Conservation (phyloP, 2,113 vertebrate species). For the Toxotes chatareus region DNA sequence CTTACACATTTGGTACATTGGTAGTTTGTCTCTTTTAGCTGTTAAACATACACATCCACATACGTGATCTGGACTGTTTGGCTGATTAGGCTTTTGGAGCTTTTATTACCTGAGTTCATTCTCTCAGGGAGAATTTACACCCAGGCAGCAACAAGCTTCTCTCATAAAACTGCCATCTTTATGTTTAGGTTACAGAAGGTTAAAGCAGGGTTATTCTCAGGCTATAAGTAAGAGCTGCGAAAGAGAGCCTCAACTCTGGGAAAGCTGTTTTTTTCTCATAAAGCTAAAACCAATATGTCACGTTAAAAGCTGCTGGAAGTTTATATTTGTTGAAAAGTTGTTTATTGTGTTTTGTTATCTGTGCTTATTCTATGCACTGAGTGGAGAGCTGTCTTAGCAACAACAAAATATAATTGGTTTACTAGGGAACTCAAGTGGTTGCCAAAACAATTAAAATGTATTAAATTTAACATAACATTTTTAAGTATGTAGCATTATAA, state of each 20-base stretch:
- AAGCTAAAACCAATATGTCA: neutral
- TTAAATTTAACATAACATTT: too few relatives aligned
- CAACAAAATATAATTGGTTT: neutral
- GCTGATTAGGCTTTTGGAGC: conserved; percentile 20
- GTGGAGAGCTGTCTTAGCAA: neutral
- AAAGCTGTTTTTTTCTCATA: conserved; percentile 5
- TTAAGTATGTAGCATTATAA: too few relatives aligned
- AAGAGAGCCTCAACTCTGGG: neutral
- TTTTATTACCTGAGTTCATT: conserved; percentile 15
- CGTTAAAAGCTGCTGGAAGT: neutral
- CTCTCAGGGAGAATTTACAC: conserved; percentile 29
- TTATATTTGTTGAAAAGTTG: neutral
- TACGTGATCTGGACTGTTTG: conserved; percentile 1
- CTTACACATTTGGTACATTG: neutral
- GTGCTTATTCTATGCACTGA: neutral
- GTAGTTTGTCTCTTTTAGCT: neutral
- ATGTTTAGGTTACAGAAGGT: conserved; percentile 12
- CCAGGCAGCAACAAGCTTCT: too few relatives aligned
- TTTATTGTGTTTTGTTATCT: neutral
- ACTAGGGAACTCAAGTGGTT: neutral
- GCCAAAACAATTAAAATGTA: too few relatives aligned
- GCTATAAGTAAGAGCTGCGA: neutral
- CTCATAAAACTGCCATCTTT: neutral
- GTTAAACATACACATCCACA: conserved; percentile 1
- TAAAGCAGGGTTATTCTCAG: conserved; percentile 13